Evolutionary conservation across 2,113 vertebrate genomes (phyloP).

Genomic region (Lota lota): DNA sequence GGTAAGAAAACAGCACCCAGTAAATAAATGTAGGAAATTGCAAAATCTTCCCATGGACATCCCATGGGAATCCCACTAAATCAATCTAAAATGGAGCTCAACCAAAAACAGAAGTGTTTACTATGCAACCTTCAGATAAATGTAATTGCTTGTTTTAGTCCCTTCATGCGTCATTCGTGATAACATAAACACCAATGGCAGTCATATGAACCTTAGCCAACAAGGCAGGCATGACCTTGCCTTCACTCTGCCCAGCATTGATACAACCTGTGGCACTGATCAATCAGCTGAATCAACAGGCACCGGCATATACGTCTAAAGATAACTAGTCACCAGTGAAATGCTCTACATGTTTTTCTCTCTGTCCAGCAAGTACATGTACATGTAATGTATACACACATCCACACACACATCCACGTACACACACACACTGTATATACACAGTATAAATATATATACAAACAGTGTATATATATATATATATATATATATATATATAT

Average conservation of each 20-base stretch:
- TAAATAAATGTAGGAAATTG: neutral
- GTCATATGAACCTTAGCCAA: slow-evolving; percentile 11
- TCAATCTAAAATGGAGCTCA: neutral
- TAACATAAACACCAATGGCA: neutral
- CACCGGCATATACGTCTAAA: neutral
- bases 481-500: too few species aligned
- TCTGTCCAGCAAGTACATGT: neutral
- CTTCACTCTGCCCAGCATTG: neutral
- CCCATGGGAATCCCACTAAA: neutral
- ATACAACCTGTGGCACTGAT: neutral
- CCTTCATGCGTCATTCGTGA: slow-evolving; percentile 12
- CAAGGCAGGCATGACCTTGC: neutral
- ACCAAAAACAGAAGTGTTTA: slow-evolving; percentile 7
- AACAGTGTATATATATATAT: too few species aligned
- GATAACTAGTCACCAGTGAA: neutral
- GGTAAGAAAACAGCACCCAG: neutral
- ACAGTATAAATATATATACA: too few species aligned
- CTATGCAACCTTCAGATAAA: neutral
- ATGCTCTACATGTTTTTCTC: neutral
- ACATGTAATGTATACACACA: neutral
- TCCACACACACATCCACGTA: too few species aligned
- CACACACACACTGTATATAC: too few species aligned
- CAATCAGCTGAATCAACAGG: neutral
- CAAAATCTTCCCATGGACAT: slow-evolving; percentile 3
- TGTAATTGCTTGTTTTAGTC: neutral